Conservation (phyloP, 2,888 invertebrate species). For the Diplolepis rosae region DNA sequence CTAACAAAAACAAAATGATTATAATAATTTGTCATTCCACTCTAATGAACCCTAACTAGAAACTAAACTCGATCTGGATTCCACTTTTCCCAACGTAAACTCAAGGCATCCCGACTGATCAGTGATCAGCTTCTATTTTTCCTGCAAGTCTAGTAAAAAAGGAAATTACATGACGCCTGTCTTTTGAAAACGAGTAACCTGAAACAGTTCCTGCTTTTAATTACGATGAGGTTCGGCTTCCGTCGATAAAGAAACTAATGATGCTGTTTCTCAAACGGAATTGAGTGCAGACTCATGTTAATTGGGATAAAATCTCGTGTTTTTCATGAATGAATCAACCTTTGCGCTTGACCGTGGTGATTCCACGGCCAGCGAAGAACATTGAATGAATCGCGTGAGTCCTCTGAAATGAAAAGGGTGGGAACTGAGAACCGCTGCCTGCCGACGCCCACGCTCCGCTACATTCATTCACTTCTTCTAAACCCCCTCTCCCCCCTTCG, state of each 20-base stretch:
- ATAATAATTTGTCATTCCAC: no score
- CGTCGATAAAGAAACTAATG: conserved; percentile 57
- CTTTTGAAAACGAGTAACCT: conserved; percentile 23
- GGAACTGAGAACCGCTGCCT: conserved; percentile 62
- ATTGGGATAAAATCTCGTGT: conserved; percentile 65
- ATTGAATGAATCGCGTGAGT: conserved; percentile 35
- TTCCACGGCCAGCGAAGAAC: conserved; percentile 32
- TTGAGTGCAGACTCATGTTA: conserved; percentile 65
- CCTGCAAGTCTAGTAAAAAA: conserved; percentile 12
- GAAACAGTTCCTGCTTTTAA: conserved; percentile 29
- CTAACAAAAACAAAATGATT: no score
- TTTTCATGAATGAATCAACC: conserved; percentile 66
- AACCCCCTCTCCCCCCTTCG: conserved; percentile 32
- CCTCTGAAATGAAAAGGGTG: conserved; percentile 12
- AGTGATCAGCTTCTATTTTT: neutral
- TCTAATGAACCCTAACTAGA: neutral
- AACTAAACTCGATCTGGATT: neutral
- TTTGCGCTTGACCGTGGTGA: conserved; percentile 39
- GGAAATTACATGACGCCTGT: conserved; percentile 20
- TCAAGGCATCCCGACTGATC: neutral
- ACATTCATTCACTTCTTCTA: conserved; percentile 67
- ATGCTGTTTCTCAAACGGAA: conserved; percentile 53
- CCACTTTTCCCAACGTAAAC: neutral
- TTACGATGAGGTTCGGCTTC: conserved; percentile 19
- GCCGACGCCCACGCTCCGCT: conserved; percentile 68